Base-by-base conservation (phyloP, 2,113 vertebrate species). In the Paedocypris sp. region DNA sequence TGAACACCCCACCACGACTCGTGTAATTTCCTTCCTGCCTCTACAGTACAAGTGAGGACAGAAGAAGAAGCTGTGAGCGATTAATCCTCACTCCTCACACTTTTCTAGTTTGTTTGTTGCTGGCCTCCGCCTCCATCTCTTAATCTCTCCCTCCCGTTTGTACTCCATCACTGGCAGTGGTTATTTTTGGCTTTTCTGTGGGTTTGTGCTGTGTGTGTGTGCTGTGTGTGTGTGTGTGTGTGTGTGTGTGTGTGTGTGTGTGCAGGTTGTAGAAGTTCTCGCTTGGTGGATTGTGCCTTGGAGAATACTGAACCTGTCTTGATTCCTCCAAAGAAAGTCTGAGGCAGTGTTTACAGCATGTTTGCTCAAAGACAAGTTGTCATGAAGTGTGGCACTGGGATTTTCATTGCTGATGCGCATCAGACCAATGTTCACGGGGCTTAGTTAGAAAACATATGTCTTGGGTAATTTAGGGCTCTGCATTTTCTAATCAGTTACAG, bases 261-360 rank as follows among this genome's bases (percentile, higher is more conserved):
- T 58, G n/a, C 36, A 56, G 52, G 38, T 58, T 58, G 53, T 43
- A 29, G 26, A 58, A 31, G 54, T 56, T 29, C 52, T 56, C 15
- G 16, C 52, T n/a, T 56, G 52, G 52, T 28, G 15, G 52, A 56
- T 56, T 56, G 52, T 32, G 26, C 26, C 12, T 39, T 43, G 26
- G 39, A 58, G 26, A 58, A 32, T 4, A 42, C 39, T 4, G 54
- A 58, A 41, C 11, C 38, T 41, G 38, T 19, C 38, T 18, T 22
- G 54, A 58, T 45, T 58, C 54, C 12, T 43, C 36, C 39, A n/a
- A 8, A 58, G 54, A 10, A 31, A 43, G 43, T 43, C 26, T 31
- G 48, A 12, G 16, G 18, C 19, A 20, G 54, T 43, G 39, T 43
- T 43, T 58, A 43, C 25, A 32, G 26, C 39, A 8, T 32, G 12